A percentile compares a stretch with the other conserved stretches of the same genome.
These are phyloP conservation scores for Glyptemys insculpta DNA, from an alignment of 2,797 vertebrate genomes.

Conservation along the genomic window DNA sequence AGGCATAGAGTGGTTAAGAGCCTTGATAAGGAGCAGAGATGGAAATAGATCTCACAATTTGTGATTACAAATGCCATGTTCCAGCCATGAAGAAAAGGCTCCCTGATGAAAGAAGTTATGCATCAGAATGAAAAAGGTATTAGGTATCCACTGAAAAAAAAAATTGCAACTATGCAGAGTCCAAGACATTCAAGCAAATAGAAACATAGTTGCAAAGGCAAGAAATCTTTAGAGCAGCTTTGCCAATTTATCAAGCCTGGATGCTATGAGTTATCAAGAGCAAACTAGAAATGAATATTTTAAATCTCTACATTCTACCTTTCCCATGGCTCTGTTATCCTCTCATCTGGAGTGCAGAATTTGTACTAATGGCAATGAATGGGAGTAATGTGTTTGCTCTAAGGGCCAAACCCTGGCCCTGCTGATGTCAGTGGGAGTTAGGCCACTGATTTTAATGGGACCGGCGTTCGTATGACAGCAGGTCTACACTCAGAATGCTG, in stretches of 20 bases:
- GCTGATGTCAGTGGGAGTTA: conserved; percentile 73
- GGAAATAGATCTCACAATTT: not conserved
- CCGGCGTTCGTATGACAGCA: conserved; percentile 44
- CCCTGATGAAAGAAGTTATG: not conserved
- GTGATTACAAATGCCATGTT: not conserved
- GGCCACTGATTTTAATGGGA: conserved; percentile 68
- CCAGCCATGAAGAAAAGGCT: not conserved
- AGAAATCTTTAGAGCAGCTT: not conserved
- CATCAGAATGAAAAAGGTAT: not conserved
- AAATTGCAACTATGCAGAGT: not conserved
- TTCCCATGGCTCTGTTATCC: not conserved
- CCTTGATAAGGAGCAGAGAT: not conserved
- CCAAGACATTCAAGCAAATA: not conserved
- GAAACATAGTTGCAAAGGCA: not conserved
- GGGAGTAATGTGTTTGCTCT: conserved; percentile 57
- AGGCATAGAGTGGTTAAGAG: not conserved
- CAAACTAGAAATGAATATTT: not conserved
- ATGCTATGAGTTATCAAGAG: not conserved
- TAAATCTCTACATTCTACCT: not conserved
- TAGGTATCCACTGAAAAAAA: not conserved
- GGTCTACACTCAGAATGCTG: not conserved
- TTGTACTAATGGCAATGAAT: not conserved
- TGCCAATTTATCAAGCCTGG: not conserved
- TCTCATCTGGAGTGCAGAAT: conserved; percentile 17
- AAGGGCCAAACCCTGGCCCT: conserved; percentile 8